Evolutionary conservation across 2,888 invertebrate genomes (phyloP).

Genomic region (Camptogramma bilineatum): DNA sequence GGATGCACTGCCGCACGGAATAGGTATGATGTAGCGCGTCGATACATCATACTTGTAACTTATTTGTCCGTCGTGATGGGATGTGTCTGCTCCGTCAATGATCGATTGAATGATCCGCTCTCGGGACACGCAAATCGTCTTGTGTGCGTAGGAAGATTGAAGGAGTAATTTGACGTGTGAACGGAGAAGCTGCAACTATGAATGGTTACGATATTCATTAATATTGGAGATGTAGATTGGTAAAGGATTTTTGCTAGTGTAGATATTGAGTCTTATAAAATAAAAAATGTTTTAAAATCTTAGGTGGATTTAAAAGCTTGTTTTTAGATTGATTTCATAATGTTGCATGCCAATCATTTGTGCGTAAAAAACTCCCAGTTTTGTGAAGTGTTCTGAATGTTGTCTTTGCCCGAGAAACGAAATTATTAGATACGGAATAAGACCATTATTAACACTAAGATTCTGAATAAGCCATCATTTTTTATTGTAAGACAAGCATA

Average conservation of each 20-base stretch:
- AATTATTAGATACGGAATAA: no score
- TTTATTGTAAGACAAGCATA: no score
- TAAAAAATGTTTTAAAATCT: no score
- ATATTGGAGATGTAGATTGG: neutral
- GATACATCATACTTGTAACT: slow-evolving; percentile 45
- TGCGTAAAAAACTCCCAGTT: no score
- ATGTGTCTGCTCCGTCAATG: slow-evolving; percentile 41
- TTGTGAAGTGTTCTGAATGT: no score
- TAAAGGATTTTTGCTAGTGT: neutral
- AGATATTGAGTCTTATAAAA: neutral
- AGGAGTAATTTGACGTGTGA: slow-evolving; percentile 32
- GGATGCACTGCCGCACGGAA: slow-evolving; percentile 51
- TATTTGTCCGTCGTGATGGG: slow-evolving; percentile 45
- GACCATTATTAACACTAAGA: no score
- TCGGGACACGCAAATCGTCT: slow-evolving; percentile 41
- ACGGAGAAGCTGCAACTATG: slow-evolving; percentile 13
- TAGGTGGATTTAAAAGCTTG: no score
- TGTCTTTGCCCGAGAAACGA: no score
- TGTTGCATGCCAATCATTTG: no score
- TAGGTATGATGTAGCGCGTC: slow-evolving; percentile 40
- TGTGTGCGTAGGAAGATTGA: slow-evolving; percentile 34
- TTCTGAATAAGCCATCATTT: no score
- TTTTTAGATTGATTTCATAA: no score
- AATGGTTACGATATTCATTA: slow-evolving; percentile 10
- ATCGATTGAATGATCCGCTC: slow-evolving; percentile 43